Conservation (phyloP, 1,140 invertebrate genomes). For the Ectropis grisescens region DNA sequence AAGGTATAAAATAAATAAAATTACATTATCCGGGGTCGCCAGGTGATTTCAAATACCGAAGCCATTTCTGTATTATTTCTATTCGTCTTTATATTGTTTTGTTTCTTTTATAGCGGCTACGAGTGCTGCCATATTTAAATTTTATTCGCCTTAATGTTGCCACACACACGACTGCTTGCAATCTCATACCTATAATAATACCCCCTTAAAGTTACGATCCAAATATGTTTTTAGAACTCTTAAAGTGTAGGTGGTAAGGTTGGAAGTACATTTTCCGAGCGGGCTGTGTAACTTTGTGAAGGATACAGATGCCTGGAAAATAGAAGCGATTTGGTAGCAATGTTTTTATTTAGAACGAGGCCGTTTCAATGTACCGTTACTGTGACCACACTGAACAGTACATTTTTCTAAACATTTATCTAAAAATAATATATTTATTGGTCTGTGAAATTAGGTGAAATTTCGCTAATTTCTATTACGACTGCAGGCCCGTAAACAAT, state of each 20-base stretch:
- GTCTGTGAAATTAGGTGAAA: no score
- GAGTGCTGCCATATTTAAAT: constrained; percentile 65
- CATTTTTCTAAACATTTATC: no score
- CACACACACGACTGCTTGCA: constrained; percentile 54
- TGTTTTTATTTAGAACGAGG: constrained; percentile 65
- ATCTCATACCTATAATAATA: constrained; percentile 48
- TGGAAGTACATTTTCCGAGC: constrained; percentile 2
- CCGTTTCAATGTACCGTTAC: constrained; percentile 31
- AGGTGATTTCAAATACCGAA: constrained; percentile 10
- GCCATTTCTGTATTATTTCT: constrained; percentile 26
- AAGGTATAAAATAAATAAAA: no score
- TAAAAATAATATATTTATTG: no score
- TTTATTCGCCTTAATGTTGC: constrained; percentile 65
- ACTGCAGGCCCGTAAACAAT: no score
- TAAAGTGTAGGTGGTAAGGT: constrained; percentile 15
- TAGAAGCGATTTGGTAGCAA: constrained; percentile 58
- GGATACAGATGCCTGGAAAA: constrained; percentile 50
- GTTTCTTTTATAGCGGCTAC: constrained; percentile 47
- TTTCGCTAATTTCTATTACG: no score
- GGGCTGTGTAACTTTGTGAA: constrained; percentile 10
- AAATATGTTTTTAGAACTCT: background rate
- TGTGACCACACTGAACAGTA: constrained; percentile 8
- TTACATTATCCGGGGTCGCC: background rate
- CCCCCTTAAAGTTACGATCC: constrained; percentile 7
- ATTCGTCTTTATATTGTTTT: constrained; percentile 51